Percentiles rank a stretch among this genome's conserved stretches.
phyloP scores from a whole-genome alignment of 2,113 vertebrate genomes.

The Heterochromis multidens region DNA sequence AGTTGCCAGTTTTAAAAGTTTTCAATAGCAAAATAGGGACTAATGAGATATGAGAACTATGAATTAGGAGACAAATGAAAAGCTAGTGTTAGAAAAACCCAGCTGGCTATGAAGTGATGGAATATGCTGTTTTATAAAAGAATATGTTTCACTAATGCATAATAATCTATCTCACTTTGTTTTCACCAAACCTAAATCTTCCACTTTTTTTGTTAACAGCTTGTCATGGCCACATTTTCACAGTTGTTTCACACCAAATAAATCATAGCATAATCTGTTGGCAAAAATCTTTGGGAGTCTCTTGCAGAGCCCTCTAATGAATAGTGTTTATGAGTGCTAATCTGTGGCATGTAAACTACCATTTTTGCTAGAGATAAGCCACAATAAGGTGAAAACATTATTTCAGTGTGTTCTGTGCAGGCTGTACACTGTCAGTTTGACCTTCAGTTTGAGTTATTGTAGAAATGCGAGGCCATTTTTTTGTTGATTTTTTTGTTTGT shows the following conservation, averaged over 20 bases:
- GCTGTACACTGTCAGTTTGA: neutral
- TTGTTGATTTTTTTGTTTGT: too few species aligned
- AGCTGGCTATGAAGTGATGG: slow-evolving; percentile 51
- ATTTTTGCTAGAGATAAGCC: slow-evolving; percentile 54
- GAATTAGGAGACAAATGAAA: slow-evolving; percentile 37
- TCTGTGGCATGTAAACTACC: slow-evolving; percentile 62
- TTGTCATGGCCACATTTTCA: slow-evolving; percentile 41
- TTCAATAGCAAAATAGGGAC: neutral
- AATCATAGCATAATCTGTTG: slow-evolving; percentile 73
- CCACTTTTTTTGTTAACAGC: slow-evolving; percentile 54
- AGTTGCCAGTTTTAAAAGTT: slow-evolving; percentile 21
- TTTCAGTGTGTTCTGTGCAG: neutral
- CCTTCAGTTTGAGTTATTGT: neutral
- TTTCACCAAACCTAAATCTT: slow-evolving; percentile 56
- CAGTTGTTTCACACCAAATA: slow-evolving; percentile 66
- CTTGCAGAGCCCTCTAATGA: slow-evolving; percentile 46
- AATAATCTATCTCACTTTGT: slow-evolving; percentile 63
- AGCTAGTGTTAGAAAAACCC: slow-evolving; percentile 24
- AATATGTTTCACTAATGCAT: slow-evolving; percentile 53
- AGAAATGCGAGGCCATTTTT: neutral
- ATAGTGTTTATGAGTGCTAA: slow-evolving; percentile 65
- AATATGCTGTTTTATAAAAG: slow-evolving; percentile 45
- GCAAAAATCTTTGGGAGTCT: slow-evolving; percentile 30
- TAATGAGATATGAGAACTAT: slow-evolving; percentile 8
- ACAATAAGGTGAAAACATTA: slow-evolving; percentile 52